phyloP scores from a whole-genome alignment of 2,113 vertebrate genomes.

The Phyllostomus hastatus region DNA sequence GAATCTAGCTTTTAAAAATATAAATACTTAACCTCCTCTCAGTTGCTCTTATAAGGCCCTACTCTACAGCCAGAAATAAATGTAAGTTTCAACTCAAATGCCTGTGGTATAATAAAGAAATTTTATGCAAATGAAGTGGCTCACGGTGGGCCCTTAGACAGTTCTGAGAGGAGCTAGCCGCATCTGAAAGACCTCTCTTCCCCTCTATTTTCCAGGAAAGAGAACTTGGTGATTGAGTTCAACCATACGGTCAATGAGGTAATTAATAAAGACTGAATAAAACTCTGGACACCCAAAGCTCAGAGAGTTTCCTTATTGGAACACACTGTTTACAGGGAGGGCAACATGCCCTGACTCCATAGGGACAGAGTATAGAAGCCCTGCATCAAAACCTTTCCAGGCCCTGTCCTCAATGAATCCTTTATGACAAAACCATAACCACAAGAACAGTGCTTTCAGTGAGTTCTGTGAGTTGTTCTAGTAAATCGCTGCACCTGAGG shows the following conservation, averaged over 20 bases:
- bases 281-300: slow-evolving; percentile 5
- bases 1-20: slow-evolving; percentile 18
- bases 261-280: not conserved
- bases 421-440: not conserved
- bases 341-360: not conserved
- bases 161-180: not conserved
- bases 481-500: not conserved
- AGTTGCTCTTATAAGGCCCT: not conserved
- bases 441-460: not conserved
- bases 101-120: not conserved
- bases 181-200: not conserved
- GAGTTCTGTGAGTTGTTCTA: not conserved
- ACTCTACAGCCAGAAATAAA: not conserved
- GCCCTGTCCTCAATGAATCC: not conserved
- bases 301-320: not conserved
- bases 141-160: not conserved
- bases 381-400: not conserved
- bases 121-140: not conserved
- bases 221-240: not conserved
- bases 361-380: not conserved
- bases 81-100: not conserved
- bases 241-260: not conserved
- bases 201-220: not conserved
- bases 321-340: not conserved
- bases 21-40: not conserved